Evolutionary conservation across 2,797 vertebrate genomes (phyloP).

Genomic region (Phylloscopus collybita): DNA sequence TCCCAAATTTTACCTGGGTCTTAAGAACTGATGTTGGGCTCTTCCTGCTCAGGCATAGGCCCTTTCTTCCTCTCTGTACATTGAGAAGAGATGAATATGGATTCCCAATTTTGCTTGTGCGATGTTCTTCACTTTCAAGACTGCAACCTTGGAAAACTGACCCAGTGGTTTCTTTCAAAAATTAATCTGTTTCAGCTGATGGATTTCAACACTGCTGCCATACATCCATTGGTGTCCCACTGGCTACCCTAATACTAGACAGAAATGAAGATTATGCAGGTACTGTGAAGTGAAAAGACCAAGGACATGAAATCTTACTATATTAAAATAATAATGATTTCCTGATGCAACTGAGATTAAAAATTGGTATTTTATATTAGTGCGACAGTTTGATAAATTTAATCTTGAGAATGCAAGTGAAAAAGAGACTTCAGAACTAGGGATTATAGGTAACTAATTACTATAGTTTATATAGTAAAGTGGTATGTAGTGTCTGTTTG

Average conservation of each 20-base stretch:
- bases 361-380: neutral
- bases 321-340: neutral
- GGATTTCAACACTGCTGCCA: neutral
- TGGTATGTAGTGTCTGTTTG: neutral
- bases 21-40: neutral
- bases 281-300: neutral
- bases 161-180: neutral
- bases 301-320: neutral
- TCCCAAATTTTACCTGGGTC: neutral
- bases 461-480: neutral
- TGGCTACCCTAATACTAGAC: neutral
- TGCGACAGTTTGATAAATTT: neutral
- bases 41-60: neutral
- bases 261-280: neutral
- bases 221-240: neutral
- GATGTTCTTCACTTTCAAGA: neutral
- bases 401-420: neutral
- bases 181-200: neutral
- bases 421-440: neutral
- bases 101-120: neutral
- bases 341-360: neutral
- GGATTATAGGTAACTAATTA: neutral
- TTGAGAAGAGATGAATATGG: neutral
- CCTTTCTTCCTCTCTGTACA: neutral
- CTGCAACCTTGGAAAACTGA: fast-evolving